Percentiles rank a stretch among this genome's conserved stretches.
These are phyloP conservation scores for Pollenia griseotomentosa DNA, from an alignment of 2,888 invertebrate genomes.

Conservation along the genomic window DNA sequence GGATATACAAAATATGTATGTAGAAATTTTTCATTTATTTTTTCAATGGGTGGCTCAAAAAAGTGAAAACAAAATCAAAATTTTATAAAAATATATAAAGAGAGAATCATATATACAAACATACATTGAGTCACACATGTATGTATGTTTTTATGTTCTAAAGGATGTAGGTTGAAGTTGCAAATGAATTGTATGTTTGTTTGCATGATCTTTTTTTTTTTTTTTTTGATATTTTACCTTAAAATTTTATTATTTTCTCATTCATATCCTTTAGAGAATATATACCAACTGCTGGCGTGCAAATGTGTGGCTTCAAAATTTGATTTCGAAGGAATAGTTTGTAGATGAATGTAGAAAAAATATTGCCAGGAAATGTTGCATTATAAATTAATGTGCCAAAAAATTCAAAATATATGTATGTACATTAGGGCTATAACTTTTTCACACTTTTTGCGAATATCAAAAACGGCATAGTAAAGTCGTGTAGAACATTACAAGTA, in stretches of 20 bases:
- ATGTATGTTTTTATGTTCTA: not conserved
- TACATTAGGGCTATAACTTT: no score
- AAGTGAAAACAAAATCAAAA: conserved; percentile 26
- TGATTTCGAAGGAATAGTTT: not conserved
- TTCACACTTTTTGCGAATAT: no score
- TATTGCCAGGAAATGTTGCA: conserved; percentile 31
- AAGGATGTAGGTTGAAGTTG: not conserved
- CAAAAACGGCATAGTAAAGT: no score
- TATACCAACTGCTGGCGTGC: conserved; percentile 12
- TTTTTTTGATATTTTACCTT: conserved; percentile 13
- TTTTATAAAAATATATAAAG: not conserved
- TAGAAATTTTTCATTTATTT: conserved; percentile 60
- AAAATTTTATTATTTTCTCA: conserved; percentile 22
- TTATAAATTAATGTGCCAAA: conserved; percentile 37
- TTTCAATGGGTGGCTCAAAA: conserved; percentile 39
- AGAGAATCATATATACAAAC: not conserved
- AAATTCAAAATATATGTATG: not conserved
- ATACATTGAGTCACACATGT: not conserved
- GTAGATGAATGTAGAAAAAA: not conserved
- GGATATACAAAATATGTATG: conserved; percentile 58
- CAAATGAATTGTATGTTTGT: conserved; percentile 27
- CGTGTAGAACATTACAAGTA: no score
- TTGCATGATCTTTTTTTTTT: not conserved
- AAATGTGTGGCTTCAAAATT: conserved; percentile 10
- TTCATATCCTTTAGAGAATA: conserved; percentile 30